Conservation (phyloP, 2,888 invertebrate genomes). For the Zelleria hepariella region DNA sequence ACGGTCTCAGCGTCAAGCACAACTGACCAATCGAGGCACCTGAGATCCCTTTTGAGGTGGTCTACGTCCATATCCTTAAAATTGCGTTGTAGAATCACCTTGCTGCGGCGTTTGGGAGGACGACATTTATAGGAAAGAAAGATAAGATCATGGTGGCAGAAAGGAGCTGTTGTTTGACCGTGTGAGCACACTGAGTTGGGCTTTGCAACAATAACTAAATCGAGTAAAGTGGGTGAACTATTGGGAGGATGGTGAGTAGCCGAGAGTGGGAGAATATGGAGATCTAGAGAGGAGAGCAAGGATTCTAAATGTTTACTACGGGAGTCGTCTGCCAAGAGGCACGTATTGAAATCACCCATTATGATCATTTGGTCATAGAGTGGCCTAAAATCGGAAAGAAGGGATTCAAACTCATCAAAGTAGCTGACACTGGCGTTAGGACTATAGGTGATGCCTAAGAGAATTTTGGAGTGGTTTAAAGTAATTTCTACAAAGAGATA, state of each 20-base stretch:
- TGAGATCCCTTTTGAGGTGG: conserved; percentile 6
- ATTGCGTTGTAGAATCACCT: conserved; percentile 7
- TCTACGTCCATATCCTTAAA: conserved; percentile 11
- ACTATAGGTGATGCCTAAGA: conserved; percentile 9
- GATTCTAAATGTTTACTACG: conserved; percentile 6
- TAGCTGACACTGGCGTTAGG: conserved; percentile 8
- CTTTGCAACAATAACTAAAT: conserved; percentile 12
- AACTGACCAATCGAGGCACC: conserved; percentile 8
- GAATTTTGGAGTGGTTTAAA: conserved; percentile 7
- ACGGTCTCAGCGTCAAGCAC: not conserved
- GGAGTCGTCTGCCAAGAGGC: conserved; percentile 6
- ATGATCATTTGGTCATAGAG: conserved; percentile 6
- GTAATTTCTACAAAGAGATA: conserved; percentile 7
- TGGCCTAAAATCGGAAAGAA: not conserved
- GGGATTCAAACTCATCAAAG: conserved; percentile 8
- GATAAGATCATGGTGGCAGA: not conserved
- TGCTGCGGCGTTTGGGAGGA: not conserved
- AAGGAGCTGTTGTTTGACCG: not conserved
- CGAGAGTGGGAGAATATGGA: conserved; percentile 9
- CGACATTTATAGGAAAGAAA: not conserved
- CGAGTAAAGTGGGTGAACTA: conserved; percentile 7
- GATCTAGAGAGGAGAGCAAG: conserved; percentile 5
- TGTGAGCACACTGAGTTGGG: not conserved
- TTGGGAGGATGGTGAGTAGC: conserved; percentile 8
- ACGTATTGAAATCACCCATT: conserved; percentile 14